Conservation (phyloP, 2,113 vertebrate species). For the Naja naja region DNA sequence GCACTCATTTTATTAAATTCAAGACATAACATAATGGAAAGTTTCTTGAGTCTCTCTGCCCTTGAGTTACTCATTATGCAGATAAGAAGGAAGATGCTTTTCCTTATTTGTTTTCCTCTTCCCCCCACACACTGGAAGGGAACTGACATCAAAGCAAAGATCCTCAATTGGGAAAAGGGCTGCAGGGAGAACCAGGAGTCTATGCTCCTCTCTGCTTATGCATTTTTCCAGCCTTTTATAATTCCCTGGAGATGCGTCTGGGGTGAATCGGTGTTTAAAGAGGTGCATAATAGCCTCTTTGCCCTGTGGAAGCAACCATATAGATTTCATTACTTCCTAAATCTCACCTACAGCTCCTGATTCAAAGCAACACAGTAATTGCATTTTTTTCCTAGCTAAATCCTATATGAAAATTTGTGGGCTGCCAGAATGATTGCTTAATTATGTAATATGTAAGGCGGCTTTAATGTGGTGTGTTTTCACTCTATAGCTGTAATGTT, state of each 20-base stretch:
- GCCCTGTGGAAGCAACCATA: background rate
- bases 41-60: background rate
- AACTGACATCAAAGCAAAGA: background rate
- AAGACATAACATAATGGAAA: background rate
- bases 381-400: background rate
- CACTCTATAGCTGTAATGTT: background rate
- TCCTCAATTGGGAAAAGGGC: background rate
- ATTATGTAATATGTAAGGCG: background rate
- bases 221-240: background rate
- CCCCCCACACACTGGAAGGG: background rate
- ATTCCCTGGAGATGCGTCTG: background rate
- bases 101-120: background rate
- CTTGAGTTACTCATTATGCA: background rate
- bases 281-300: background rate
- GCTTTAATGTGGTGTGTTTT: slow-evolving; percentile 20
- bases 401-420: background rate
- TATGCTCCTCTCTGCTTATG: background rate
- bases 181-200: background rate
- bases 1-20: background rate
- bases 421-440: background rate
- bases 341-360: background rate
- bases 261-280: background rate
- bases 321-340: background rate
- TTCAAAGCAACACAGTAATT: too few relatives aligned
- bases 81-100: background rate